A percentile compares a stretch with the other conserved stretches of the same genome.
Evolutionary conservation across 1,140 invertebrate genomes (phyloP).

Genomic region (Coelopa frigida): DNA sequence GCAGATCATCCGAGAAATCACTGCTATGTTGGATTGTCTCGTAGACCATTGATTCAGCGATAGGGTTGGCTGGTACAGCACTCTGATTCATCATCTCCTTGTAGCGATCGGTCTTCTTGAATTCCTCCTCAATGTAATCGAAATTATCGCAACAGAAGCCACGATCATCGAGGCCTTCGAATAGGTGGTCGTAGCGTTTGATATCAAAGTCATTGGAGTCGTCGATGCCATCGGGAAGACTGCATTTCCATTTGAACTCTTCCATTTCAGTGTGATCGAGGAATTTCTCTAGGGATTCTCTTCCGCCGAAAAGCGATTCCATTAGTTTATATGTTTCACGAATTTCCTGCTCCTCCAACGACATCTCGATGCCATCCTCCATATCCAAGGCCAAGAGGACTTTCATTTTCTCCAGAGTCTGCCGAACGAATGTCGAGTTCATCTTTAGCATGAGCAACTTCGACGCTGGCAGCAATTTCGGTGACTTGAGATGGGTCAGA

Average conservation of each 20-base stretch:
- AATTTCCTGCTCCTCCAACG: slow-evolving; percentile 18
- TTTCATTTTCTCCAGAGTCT: slow-evolving; percentile 26
- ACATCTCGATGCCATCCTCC: slow-evolving; percentile 17
- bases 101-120: slow-evolving; percentile 6
- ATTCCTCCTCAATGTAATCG: slow-evolving; percentile 23
- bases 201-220: background rate
- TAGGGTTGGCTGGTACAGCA: background rate
- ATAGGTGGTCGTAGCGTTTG: slow-evolving; percentile 19
- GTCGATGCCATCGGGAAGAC: background rate
- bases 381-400: slow-evolving; percentile 19
- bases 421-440: slow-evolving; percentile 20
- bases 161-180: slow-evolving; percentile 21
- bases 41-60: slow-evolving; percentile 2
- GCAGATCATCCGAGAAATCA: too few species aligned
- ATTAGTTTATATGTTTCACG: slow-evolving; percentile 21
- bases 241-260: background rate
- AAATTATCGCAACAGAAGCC: slow-evolving; percentile 25
- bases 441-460: slow-evolving; percentile 17
- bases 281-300: slow-evolving; percentile 2
- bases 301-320: slow-evolving; percentile 7
- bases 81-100: slow-evolving; percentile 3
- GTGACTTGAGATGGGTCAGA: slow-evolving; percentile 20
- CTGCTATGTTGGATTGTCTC: too few species aligned
- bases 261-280: slow-evolving; percentile 7
- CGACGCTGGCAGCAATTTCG: slow-evolving; percentile 6